These are phyloP conservation scores for Drosophila merina DNA, from an alignment of 2,888 invertebrate genomes.

Conservation along the genomic window DNA sequence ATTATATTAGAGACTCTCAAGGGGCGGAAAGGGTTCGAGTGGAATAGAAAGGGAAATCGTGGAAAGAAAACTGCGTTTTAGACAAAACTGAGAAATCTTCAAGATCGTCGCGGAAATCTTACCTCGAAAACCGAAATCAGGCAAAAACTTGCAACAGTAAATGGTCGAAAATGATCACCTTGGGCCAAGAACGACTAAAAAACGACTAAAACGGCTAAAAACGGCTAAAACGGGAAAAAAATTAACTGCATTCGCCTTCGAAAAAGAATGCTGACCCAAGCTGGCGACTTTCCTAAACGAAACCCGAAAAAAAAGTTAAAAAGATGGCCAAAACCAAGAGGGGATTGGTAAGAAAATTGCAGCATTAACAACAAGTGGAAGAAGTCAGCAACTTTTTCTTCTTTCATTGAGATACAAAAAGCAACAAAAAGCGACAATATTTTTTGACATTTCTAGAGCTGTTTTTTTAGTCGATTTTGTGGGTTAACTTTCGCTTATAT, in stretches of 20 bases:
- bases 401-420: slow-evolving; percentile 42
- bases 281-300: slow-evolving; percentile 47
- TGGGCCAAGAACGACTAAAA: slow-evolving; percentile 43
- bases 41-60: slow-evolving; percentile 17
- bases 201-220: slow-evolving; percentile 19
- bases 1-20: background rate
- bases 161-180: slow-evolving; percentile 58
- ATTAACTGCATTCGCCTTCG: slow-evolving; percentile 62
- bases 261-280: slow-evolving; percentile 70
- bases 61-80: background rate
- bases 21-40: slow-evolving; percentile 5
- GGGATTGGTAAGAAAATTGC: slow-evolving; percentile 57
- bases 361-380: slow-evolving; percentile 71
- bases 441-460: slow-evolving; percentile 15
- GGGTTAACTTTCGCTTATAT: slow-evolving; percentile 75
- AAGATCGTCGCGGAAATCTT: slow-evolving; percentile 9
- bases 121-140: slow-evolving; percentile 7
- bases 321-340: slow-evolving; percentile 58
- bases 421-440: slow-evolving; percentile 18
- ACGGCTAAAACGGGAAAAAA: slow-evolving; percentile 36
- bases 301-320: slow-evolving; percentile 21
- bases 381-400: slow-evolving; percentile 70
- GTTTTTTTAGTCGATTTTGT: slow-evolving; percentile 44
- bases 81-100: background rate
- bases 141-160: background rate